Evolutionary conservation across 1,140 invertebrate genomes (phyloP).

Genomic region (Drosophila lini): DNA sequence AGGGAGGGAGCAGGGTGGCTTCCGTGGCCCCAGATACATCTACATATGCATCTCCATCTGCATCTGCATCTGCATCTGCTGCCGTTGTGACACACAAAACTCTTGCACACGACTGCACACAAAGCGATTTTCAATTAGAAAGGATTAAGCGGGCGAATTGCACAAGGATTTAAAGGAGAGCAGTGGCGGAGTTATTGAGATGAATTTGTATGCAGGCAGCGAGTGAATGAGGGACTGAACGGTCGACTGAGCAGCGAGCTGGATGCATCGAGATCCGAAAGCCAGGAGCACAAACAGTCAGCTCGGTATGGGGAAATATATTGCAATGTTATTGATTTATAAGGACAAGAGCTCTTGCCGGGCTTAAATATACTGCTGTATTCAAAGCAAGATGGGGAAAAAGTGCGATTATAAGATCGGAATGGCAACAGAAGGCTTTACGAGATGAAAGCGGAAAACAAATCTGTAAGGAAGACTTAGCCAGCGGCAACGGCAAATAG

Average conservation of each 20-base stretch:
- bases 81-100: constrained; percentile 48
- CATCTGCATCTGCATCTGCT: constrained; percentile 24
- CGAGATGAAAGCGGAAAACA: constrained; percentile 29
- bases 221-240: constrained; percentile 48
- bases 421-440: constrained; percentile 17
- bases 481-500: constrained; percentile 48
- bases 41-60: constrained; percentile 31
- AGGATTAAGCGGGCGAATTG: constrained; percentile 73
- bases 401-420: constrained; percentile 17
- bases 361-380: constrained; percentile 55
- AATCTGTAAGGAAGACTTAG: constrained; percentile 59
- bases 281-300: constrained; percentile 23
- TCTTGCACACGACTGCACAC: constrained; percentile 44
- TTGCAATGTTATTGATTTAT: constrained; percentile 77
- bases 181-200: constrained; percentile 71
- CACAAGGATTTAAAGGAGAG: constrained; percentile 73
- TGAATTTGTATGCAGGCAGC: constrained; percentile 58
- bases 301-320: constrained; percentile 61
- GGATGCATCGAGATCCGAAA: constrained; percentile 65
- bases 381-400: constrained; percentile 8
- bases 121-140: constrained; percentile 81
- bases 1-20: background rate
- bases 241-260: constrained; percentile 36
- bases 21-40: constrained; percentile 6
- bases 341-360: constrained; percentile 58